Base-by-base conservation (phyloP, 2,888 invertebrate species). In the Abscondita cerata region DNA sequence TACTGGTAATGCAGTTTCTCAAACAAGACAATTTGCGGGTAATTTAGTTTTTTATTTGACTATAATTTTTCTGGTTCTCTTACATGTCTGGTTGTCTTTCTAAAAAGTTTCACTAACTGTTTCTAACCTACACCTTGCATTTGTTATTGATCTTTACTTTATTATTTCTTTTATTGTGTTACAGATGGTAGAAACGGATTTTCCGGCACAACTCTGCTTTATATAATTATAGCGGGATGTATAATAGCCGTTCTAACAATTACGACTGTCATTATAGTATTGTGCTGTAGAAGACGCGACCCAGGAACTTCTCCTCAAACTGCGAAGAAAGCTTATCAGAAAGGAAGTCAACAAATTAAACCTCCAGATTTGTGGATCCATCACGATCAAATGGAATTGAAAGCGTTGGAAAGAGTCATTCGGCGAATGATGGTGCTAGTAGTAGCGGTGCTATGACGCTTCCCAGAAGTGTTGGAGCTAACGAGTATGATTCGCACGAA, bases 311-410 rank as follows among this genome's bases (percentile, higher is more conserved):
- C 80, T 1, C 87, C 87, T 0, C 89, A 89, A 71, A 82, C 87
- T 52, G 83, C 81, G 44, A 89, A 89, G 75, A 89, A 89, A 77
- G 87, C 87, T 82, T 88, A 81, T 62, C 78, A 78, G 52, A 78
- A 78, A 62, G 75, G 77, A 47, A 73, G 69, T 50, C 91, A 89
- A 57, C 91, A 90, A 74, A 87, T 91, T 18, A 95, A 95, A 75
- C 97, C 97, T 0, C 97, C 97, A 0, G 98, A 98, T 84, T 85
- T 98, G 60, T 98, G 98, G 97, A 97, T 98, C 73, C 96, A 96
- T 81, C 97, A 96, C 79, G 96, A 97, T 82, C 95, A 96, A 83
- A 94, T 96, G 92, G 98, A 98, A 80, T 83, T 98, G 69, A 96
- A 96, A 78, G 92, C 91, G 70, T 84, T 95, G 74, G 93, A 93